Conservation (phyloP, 2,797 vertebrate genomes). For the Spinus pinus region DNA sequence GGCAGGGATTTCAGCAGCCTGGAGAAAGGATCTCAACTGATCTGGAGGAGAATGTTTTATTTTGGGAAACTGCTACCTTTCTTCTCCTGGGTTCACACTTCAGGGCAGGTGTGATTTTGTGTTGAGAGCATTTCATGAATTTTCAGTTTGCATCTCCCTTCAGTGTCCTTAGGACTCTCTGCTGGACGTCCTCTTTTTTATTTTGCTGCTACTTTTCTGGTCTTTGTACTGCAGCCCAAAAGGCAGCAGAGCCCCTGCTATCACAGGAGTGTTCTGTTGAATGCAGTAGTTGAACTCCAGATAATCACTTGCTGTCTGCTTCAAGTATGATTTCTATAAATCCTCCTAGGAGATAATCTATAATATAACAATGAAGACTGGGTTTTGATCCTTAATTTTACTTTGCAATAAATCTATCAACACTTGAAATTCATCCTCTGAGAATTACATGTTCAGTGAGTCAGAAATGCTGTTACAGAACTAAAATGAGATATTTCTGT, state of each 20-base stretch:
- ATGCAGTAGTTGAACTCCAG: not conserved
- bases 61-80: not conserved
- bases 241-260: not conserved
- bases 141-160: not conserved
- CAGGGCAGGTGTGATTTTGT: not conserved
- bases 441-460: not conserved
- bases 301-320: slow-evolving; percentile 13
- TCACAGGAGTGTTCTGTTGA: not conserved
- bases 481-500: not conserved
- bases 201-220: not conserved
- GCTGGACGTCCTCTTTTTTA: not conserved
- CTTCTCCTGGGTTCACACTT: not conserved
- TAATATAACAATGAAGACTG: not conserved
- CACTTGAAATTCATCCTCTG: not conserved
- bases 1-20: not conserved
- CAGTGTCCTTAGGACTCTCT: not conserved
- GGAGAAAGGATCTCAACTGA: not conserved
- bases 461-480: not conserved
- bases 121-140: not conserved
- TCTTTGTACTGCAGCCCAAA: not conserved
- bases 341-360: slow-evolving; percentile 14
- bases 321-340: not conserved
- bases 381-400: slow-evolving; percentile 13
- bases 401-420: slow-evolving; percentile 14
- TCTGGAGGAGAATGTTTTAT: not conserved